Conservation (phyloP, 2,113 vertebrate species). For the Oreamnos americanus region DNA sequence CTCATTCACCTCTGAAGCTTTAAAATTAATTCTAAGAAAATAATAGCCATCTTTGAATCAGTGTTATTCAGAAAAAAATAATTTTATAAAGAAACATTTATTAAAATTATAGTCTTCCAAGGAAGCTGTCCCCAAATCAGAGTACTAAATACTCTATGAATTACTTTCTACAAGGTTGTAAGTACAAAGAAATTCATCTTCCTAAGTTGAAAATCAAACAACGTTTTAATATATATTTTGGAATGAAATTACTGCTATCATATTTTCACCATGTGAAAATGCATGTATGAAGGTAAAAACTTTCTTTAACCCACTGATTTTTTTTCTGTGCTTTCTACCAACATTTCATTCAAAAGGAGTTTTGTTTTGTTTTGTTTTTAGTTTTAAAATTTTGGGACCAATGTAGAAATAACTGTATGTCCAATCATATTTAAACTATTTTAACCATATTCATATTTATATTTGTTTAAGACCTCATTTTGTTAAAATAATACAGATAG, state of each 20-base stretch:
- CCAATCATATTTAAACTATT: neutral
- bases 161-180: slow-evolving; percentile 15
- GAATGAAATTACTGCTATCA: neutral
- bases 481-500: neutral
- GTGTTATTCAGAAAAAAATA: neutral
- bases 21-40: slow-evolving; percentile 28
- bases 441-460: neutral
- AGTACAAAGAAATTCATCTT: slow-evolving; percentile 10
- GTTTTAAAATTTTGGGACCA: neutral
- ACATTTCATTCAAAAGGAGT: neutral
- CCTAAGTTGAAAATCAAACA: neutral
- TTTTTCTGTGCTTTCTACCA: neutral
- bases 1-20: neutral
- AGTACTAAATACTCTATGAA: slow-evolving; percentile 42
- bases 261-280: neutral
- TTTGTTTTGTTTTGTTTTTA: neutral
- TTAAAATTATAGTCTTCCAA: slow-evolving; percentile 36
- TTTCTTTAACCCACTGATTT: neutral
- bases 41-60: neutral
- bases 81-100: neutral
- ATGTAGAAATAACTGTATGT: neutral
- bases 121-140: neutral
- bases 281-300: neutral
- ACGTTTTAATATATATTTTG: neutral
- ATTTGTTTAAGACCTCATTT: neutral